Percentiles rank a stretch among this genome's conserved stretches.
Conservation (phyloP, 2,797 vertebrate species). For the Microhierax caerulescens region DNA sequence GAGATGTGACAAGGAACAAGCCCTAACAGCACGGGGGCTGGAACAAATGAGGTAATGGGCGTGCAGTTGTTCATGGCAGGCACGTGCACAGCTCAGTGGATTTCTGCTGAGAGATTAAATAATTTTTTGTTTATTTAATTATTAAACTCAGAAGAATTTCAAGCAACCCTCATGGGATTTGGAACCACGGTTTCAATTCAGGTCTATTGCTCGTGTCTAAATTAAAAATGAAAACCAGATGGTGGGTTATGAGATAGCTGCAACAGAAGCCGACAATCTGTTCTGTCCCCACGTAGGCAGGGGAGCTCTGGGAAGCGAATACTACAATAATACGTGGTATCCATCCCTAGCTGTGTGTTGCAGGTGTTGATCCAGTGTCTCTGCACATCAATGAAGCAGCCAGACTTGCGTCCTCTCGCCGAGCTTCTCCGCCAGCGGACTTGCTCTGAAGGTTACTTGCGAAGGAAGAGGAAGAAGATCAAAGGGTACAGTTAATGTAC, state of each 20-base stretch:
- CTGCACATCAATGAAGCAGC: not conserved
- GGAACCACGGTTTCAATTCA: not conserved
- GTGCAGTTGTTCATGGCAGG: not conserved
- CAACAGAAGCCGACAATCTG: constrained; percentile 43
- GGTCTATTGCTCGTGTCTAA: constrained; percentile 5
- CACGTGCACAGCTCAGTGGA: not conserved
- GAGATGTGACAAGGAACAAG: constrained; percentile 45
- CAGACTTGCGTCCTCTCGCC: not conserved
- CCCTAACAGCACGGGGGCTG: not conserved
- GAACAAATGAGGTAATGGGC: not conserved
- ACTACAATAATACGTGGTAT: not conserved
- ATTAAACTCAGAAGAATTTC: constrained; percentile 18
- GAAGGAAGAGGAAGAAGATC: not conserved
- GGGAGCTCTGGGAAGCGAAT: not conserved
- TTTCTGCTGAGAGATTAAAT: constrained; percentile 12
- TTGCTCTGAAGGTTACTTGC: constrained; percentile 21
- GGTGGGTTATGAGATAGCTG: constrained; percentile 26
- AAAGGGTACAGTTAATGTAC: not conserved
- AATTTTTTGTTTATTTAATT: constrained; percentile 10
- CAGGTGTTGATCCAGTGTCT: constrained; percentile 32
- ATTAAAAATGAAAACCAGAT: constrained; percentile 46
- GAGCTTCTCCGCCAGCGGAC: not conserved
- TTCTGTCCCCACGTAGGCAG: not conserved
- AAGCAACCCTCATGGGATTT: not conserved
- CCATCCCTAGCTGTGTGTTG: not conserved